phyloP scores from a whole-genome alignment of 2,113 vertebrate genomes.

The Aramus guarauna region DNA sequence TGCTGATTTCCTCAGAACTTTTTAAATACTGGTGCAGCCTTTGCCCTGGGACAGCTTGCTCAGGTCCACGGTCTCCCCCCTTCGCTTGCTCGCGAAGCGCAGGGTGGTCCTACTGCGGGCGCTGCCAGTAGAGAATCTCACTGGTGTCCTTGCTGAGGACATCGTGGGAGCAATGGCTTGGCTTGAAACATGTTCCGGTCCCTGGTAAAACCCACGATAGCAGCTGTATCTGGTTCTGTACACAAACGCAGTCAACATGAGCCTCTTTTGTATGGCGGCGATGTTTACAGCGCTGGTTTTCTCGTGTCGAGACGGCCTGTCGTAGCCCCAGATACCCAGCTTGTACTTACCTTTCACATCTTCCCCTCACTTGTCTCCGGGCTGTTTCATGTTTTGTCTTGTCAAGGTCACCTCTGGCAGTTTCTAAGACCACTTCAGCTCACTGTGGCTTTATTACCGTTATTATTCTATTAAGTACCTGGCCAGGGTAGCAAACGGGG shows the following conservation, averaged over 20 bases:
- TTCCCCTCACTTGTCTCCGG: background rate
- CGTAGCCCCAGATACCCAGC: background rate
- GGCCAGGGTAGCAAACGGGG: background rate
- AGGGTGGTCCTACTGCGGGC: background rate
- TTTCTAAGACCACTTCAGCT: background rate
- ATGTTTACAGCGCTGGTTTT: background rate
- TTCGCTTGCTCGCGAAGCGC: background rate
- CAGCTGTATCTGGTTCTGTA: background rate
- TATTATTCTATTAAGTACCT: background rate
- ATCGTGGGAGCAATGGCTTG: background rate
- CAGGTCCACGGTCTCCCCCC: background rate
- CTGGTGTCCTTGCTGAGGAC: background rate
- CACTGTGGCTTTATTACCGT: background rate
- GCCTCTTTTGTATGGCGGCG: background rate
- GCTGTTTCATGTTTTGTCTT: background rate
- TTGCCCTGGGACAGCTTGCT: background rate
- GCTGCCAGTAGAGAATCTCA: background rate
- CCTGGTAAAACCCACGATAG: background rate
- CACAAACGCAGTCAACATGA: background rate
- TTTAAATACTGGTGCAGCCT: background rate
- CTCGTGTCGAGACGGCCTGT: background rate
- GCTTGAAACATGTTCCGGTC: background rate
- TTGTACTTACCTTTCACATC: background rate
- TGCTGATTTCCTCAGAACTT: background rate
- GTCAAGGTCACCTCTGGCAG: background rate